Percentiles rank a stretch among this genome's conserved stretches.
Evolutionary conservation across 2,888 invertebrate species (phyloP).

Genomic region (Agapostemon virescens): DNA sequence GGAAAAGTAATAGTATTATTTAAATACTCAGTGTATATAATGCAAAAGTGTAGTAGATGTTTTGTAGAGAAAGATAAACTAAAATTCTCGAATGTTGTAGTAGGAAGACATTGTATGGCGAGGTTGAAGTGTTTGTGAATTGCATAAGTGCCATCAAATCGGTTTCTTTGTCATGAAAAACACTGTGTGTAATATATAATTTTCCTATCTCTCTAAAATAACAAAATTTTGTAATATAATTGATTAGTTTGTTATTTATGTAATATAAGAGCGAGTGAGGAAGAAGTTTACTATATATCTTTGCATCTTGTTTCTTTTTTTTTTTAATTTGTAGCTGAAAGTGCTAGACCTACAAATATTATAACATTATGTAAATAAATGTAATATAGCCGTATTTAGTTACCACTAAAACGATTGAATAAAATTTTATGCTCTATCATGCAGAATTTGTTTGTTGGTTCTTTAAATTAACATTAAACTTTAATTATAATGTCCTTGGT

Average conservation of each 20-base stretch:
- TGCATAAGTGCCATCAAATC: not conserved
- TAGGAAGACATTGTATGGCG: not conserved
- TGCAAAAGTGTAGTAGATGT: not conserved
- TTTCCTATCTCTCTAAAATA: not conserved
- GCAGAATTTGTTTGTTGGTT: not conserved
- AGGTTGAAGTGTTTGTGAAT: not conserved
- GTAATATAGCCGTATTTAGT: conserved; percentile 14
- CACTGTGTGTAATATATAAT: not conserved
- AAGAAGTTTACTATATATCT: conserved; percentile 13
- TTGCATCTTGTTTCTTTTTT: conserved; percentile 8
- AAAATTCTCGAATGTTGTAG: not conserved
- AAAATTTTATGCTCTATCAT: conserved; percentile 17
- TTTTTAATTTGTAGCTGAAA: not conserved
- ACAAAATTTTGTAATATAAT: not conserved
- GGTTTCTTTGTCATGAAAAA: not conserved
- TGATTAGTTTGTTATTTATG: not conserved
- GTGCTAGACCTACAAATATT: conserved; percentile 1
- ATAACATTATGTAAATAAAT: conserved; percentile 15
- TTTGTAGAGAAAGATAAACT: not conserved
- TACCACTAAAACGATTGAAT: conserved; percentile 15
- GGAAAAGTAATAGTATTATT: conserved; percentile 5
- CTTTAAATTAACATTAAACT: not conserved
- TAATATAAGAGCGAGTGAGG: not conserved
- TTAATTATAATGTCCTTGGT: not conserved
- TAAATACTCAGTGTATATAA: conserved; percentile 9